phyloP scores from a whole-genome alignment of 2,797 vertebrate species.

The Eospalax fontanierii region DNA sequence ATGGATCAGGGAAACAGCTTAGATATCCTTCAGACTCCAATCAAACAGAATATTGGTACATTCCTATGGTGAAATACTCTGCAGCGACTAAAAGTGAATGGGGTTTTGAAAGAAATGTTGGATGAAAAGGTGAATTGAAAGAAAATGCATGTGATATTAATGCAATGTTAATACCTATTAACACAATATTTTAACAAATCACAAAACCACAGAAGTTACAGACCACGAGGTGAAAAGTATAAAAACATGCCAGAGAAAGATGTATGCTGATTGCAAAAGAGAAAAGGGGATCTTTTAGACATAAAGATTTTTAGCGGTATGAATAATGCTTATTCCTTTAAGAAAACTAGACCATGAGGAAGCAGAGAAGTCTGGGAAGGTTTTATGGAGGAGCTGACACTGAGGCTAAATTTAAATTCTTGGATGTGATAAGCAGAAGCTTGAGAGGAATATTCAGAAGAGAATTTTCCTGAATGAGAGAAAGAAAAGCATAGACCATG shows the following conservation, averaged over 20 bases:
- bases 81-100: slow-evolving; percentile 59
- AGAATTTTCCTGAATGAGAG: slow-evolving; percentile 42
- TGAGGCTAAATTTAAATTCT: neutral
- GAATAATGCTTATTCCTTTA: slow-evolving; percentile 24
- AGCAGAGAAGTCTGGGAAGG: neutral
- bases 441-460: slow-evolving; percentile 43
- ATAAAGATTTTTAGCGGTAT: neutral
- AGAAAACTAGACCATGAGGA: neutral
- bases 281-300: neutral
- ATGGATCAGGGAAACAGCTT: neutral
- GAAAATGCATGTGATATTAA: slow-evolving; percentile 10
- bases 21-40: neutral
- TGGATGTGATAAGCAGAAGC: neutral
- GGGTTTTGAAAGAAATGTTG: slow-evolving; percentile 23
- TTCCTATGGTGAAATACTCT: slow-evolving; percentile 28
- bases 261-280: neutral
- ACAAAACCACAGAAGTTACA: neutral
- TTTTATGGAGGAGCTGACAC: neutral
- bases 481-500: neutral
- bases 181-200: neutral
- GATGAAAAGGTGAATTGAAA: slow-evolving; percentile 33
- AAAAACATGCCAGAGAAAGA: neutral
- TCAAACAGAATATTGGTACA: neutral
- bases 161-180: slow-evolving; percentile 8
- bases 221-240: neutral